A percentile compares a stretch with the other conserved stretches of the same genome.
phyloP scores from a whole-genome alignment of 30 jellyfish, hydroid and myxozoan genomes.

The Phacellophora camtschatica region DNA sequence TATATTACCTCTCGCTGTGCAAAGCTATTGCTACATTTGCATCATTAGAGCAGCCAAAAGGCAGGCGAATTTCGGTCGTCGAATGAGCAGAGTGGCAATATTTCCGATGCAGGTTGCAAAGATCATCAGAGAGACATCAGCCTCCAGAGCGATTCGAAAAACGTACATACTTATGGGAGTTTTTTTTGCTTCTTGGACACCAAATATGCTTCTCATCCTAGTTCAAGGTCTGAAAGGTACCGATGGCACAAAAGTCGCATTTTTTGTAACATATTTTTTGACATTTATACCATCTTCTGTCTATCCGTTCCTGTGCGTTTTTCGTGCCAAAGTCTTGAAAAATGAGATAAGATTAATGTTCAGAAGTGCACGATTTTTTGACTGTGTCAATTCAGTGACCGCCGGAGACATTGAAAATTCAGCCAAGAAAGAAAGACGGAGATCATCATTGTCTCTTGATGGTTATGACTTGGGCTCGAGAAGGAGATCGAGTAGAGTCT shows the following conservation, averaged over 20 bases:
- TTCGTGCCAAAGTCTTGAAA: conserved; percentile 64
- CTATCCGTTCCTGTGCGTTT: conserved; percentile 68
- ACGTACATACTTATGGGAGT: conserved; percentile 43
- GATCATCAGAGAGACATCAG: conserved; percentile 80
- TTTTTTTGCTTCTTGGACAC: conserved; percentile 54
- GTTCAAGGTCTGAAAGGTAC: background rate
- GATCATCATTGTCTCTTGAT: conserved; percentile 50
- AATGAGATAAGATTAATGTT: conserved; percentile 33
- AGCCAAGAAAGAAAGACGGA: conserved; percentile 32
- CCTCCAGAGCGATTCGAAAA: conserved; percentile 54
- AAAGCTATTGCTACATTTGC: conserved; percentile 35
- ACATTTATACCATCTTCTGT: background rate
- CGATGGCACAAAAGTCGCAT: background rate
- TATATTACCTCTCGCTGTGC: conserved; percentile 47
- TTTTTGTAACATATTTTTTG: background rate
- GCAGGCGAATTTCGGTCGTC: conserved; percentile 76
- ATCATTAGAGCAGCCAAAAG: conserved; percentile 58
- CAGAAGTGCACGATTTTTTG: background rate
- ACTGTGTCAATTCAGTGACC: conserved; percentile 26
- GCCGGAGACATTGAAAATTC: conserved; percentile 36
- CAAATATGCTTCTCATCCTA: conserved; percentile 11
- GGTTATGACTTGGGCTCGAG: conserved; percentile 57
- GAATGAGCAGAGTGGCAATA: conserved; percentile 75
- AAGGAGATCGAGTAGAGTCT: conserved; percentile 61
- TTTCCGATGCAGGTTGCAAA: conserved; percentile 67